Conservation (phyloP, 2,113 vertebrate genomes). For the Calonectris borealis region DNA sequence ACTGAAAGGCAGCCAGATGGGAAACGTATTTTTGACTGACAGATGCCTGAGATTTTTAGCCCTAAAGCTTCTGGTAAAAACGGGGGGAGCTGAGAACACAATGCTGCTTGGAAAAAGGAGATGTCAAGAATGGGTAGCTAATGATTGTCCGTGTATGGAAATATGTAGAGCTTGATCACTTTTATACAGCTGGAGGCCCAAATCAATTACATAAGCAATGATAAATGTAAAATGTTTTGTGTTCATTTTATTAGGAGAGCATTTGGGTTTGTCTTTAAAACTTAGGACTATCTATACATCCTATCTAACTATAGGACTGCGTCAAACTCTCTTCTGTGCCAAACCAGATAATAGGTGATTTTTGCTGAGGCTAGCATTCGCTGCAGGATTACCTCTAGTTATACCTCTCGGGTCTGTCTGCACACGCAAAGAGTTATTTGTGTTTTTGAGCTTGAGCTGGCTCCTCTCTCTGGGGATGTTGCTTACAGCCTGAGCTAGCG, state of each 20-base stretch:
- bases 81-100: neutral
- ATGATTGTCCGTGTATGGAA: neutral
- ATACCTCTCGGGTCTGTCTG: neutral
- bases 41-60: neutral
- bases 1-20: neutral
- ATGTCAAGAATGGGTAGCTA: neutral
- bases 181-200: neutral
- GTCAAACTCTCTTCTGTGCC: neutral
- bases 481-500: neutral
- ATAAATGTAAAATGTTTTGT: neutral
- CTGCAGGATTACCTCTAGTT: neutral
- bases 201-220: neutral
- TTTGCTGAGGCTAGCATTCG: neutral
- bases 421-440: neutral
- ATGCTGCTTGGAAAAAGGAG: neutral
- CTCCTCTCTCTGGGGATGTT: neutral
- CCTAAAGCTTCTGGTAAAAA: neutral
- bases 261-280: neutral
- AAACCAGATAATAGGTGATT: neutral
- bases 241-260: neutral
- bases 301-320: neutral
- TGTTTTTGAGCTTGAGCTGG: neutral
- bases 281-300: too few relatives aligned
- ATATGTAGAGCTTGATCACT: neutral
- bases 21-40: neutral